phyloP scores from a whole-genome alignment of 2,888 invertebrate genomes.

The Fragum fragum region DNA sequence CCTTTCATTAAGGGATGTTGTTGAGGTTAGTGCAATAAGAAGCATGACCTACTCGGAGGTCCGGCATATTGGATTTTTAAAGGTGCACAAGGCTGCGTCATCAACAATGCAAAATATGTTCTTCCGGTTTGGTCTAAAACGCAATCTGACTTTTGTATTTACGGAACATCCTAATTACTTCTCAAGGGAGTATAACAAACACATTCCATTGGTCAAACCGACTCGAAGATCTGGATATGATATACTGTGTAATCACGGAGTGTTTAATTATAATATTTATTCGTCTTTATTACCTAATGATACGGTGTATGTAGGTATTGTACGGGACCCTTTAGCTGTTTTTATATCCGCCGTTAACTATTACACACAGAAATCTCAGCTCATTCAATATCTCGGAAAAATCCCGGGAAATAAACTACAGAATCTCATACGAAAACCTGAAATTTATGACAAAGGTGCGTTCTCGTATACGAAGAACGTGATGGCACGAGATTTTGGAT shows the following conservation, averaged over 20 bases:
- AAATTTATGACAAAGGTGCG: constrained; percentile 39
- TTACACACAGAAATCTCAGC: constrained; percentile 49
- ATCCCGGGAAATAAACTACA: constrained; percentile 49
- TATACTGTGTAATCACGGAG: constrained; percentile 62
- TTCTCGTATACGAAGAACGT: constrained; percentile 62
- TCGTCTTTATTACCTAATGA: constrained; percentile 60
- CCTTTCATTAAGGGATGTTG: neutral
- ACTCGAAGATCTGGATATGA: constrained; percentile 46
- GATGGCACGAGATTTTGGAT: constrained; percentile 65
- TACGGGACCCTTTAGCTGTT: constrained; percentile 65
- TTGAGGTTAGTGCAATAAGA: neutral
- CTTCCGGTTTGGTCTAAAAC: constrained; percentile 61
- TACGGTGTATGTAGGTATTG: constrained; percentile 64
- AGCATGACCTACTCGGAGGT: constrained; percentile 40
- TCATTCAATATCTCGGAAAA: constrained; percentile 36
- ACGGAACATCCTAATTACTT: constrained; percentile 56
- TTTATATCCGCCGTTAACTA: constrained; percentile 65
- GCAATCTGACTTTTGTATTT: constrained; percentile 64
- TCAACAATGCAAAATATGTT: constrained; percentile 70
- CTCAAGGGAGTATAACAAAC: constrained; percentile 23
- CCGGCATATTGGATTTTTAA: constrained; percentile 68
- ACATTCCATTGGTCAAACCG: constrained; percentile 50
- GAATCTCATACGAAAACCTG: constrained; percentile 49
- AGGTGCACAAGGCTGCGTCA: constrained; percentile 71
- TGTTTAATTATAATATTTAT: constrained; percentile 50